Conservation (phyloP, 2,888 invertebrate genomes). For the Dyspetes luteomarginatus region DNA sequence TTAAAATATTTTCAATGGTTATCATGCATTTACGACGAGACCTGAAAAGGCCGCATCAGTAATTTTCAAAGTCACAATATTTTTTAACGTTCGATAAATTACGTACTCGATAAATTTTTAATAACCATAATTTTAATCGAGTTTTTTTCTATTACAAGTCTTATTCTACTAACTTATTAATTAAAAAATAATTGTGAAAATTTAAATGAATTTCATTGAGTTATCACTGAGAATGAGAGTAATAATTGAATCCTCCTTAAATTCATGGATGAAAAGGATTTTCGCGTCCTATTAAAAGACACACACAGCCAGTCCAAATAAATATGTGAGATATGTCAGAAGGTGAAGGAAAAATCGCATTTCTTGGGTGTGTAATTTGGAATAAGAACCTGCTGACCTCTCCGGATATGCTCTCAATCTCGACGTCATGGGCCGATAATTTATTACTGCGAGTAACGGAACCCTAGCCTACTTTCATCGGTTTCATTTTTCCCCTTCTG, state of each 20-base stretch:
- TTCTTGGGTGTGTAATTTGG: conserved; percentile 11
- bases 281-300: neutral
- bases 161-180: too few species aligned
- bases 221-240: too few species aligned
- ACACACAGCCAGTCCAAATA: neutral
- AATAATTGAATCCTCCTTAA: neutral
- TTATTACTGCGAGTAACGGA: neutral
- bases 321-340: neutral
- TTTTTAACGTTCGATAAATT: too few species aligned
- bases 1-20: conserved; percentile 40
- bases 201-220: too few species aligned
- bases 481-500: neutral
- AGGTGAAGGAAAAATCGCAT: neutral
- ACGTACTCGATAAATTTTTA: too few species aligned
- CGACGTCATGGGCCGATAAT: conserved; percentile 19
- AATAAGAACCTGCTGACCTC: neutral
- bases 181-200: too few species aligned
- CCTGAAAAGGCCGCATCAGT: neutral
- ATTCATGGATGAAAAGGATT: neutral
- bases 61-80: conserved; percentile 14
- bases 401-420: conserved; percentile 2
- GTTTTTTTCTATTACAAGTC: too few species aligned
- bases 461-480: neutral
- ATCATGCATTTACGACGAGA: neutral
- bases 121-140: too few species aligned